Evolutionary conservation across 2,797 vertebrate species (phyloP), one percentile per base, ranked within the genome.

Genomic region (Enteromius trimaculatus): DNA sequence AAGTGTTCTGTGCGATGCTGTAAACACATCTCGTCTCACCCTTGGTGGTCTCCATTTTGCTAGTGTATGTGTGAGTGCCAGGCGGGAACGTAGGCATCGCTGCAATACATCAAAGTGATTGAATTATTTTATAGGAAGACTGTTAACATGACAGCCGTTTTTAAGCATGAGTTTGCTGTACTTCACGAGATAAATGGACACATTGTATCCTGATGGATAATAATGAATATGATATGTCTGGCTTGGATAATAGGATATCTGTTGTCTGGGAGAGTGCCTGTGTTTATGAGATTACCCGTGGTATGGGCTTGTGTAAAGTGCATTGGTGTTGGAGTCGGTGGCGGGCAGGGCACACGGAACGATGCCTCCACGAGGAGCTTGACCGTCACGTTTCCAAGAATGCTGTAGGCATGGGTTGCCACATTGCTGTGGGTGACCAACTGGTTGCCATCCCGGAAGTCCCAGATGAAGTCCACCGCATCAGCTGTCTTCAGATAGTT

Each of bases 391-490:
- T 87, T 95, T 84, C 97, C 97, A 72, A 94, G 90, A 6, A 88
- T 86, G 69, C 90, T 90, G 55, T 96, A 99, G 64, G 87, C 60
- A 86, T 95, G 94, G 0, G 91, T 92, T 84, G 91, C 94, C 85
- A 94, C 80, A 0, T 89, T 86, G 0, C 93, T 96, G 86, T 97
- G 96, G 34, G 94, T 96, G 14, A 96, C 94, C 85, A 94, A 91
- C 82, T 95, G 92, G 90, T 94, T 93, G 55, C 97, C 97, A 19
- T 99, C 98, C 37, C 93, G 94, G 0, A 97, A 99, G 86, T 96
- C 94, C 98, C 98, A 99, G 79, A 95, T 95, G 91, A 96, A 99
- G 88, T 95, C 92, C 49, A 99, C 89, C 53, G 92, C 85, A 47
- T 92, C 88, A 0, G 97, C 96, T 1, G 92, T 92, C 70, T 96